Percentiles rank a stretch among this genome's conserved stretches.
These are phyloP conservation scores for Caenorhabditis macrosperma DNA, from an alignment of 2,888 invertebrate species.

Conservation along the genomic window DNA sequence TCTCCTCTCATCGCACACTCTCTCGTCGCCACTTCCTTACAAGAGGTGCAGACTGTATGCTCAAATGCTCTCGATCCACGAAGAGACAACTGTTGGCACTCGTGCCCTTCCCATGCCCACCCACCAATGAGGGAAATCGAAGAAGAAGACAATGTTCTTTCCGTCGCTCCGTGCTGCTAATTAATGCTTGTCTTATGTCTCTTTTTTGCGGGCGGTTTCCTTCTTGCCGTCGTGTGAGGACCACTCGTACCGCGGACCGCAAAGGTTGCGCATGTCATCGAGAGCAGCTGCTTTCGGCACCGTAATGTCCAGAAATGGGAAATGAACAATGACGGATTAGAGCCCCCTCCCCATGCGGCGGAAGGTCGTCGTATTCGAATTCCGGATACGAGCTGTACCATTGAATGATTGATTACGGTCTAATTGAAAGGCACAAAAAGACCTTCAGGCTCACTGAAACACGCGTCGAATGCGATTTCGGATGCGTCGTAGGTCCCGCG, in stretches of 20 bases:
- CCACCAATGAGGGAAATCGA: neutral
- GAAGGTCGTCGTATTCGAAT: conserved; percentile 17
- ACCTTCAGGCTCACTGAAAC: too few relatives aligned
- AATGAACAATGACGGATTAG: conserved; percentile 39
- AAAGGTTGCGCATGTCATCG: conserved; percentile 44
- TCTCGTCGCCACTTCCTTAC: conserved; percentile 24
- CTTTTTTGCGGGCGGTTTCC: conserved; percentile 37
- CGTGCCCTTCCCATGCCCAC: neutral
- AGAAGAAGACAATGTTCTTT: neutral
- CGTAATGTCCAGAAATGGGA: conserved; percentile 10
- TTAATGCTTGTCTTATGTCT: conserved; percentile 1
- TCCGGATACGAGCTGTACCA: conserved; percentile 24
- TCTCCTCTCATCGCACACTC: conserved; percentile 11
- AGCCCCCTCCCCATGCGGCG: neutral
- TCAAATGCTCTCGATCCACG: conserved; percentile 32
- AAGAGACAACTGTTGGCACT: conserved; percentile 27
- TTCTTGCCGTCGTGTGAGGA: too few relatives aligned
- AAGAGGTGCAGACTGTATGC: conserved; percentile 47
- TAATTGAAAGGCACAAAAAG: neutral
- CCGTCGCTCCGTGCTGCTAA: neutral
- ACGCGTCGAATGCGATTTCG: too few relatives aligned
- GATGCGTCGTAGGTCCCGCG: too few relatives aligned
- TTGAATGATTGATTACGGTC: conserved; percentile 41
- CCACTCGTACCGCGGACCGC: conserved; percentile 39
- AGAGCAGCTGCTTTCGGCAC: conserved; percentile 53